Conservation (phyloP, 2,888 invertebrate species). For the Morpho helenor region DNA sequence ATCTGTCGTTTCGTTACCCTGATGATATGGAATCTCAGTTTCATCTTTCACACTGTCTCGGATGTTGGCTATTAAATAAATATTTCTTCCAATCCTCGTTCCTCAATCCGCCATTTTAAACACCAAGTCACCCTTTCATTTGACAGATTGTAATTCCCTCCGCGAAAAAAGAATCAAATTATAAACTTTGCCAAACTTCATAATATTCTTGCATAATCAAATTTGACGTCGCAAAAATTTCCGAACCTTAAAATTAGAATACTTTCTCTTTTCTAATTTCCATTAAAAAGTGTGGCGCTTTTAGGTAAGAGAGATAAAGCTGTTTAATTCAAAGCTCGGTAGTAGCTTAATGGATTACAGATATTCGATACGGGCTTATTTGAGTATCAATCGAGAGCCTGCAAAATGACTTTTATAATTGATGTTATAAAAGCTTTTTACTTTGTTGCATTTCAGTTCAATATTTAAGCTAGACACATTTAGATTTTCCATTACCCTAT, state of each 20-base stretch:
- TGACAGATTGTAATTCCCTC: conserved; percentile 7
- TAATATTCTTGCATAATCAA: conserved; percentile 14
- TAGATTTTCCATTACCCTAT: too few relatives aligned
- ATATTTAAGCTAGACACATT: too few relatives aligned
- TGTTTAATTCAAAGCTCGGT: conserved; percentile 12
- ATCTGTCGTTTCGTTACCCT: too few relatives aligned
- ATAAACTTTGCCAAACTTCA: conserved; percentile 8
- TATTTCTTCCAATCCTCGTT: too few relatives aligned
- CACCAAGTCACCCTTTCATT: conserved; percentile 1
- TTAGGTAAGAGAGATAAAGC: conserved; percentile 6
- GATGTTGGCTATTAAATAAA: too few relatives aligned
- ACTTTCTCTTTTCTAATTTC: conserved; percentile 10
- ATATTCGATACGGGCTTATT: background rate
- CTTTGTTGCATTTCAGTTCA: too few relatives aligned
- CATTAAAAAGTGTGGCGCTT: conserved; percentile 8
- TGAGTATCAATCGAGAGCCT: too few relatives aligned
- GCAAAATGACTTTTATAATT: too few relatives aligned
- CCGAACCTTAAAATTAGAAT: conserved; percentile 14
- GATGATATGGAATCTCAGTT: too few relatives aligned
- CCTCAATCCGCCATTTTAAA: too few relatives aligned
- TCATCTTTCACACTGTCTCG: too few relatives aligned
- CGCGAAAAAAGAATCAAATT: conserved; percentile 9
- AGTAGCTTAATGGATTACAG: conserved; percentile 5
- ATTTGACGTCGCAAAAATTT: conserved; percentile 8
- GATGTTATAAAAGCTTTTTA: too few relatives aligned